phyloP scores from a whole-genome alignment of 2,113 vertebrate species.

The Cebidichthys violaceus region DNA sequence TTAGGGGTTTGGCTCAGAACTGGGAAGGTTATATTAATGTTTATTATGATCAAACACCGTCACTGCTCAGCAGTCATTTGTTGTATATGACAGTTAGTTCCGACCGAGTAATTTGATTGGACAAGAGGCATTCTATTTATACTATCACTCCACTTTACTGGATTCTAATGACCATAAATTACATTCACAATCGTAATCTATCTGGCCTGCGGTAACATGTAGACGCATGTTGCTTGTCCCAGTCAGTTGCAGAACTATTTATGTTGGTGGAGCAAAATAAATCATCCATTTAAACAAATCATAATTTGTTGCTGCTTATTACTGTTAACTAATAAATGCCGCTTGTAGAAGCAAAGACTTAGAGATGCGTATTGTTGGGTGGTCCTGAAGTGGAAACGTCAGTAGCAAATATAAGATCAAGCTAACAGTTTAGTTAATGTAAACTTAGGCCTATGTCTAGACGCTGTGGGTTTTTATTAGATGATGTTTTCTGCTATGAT shows the following conservation, averaged over 20 bases:
- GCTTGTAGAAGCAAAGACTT: neutral
- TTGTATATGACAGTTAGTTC: too few relatives aligned
- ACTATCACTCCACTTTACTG: neutral
- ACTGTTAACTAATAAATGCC: neutral
- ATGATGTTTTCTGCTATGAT: neutral
- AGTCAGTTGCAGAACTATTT: neutral
- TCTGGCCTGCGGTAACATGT: neutral
- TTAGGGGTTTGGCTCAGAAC: neutral
- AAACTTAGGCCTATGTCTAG: neutral
- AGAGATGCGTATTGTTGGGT: too few relatives aligned
- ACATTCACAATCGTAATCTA: neutral
- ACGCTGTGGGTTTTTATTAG: neutral
- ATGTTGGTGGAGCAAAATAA: neutral
- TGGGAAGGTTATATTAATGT: neutral
- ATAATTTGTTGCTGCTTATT: neutral
- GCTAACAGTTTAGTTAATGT: neutral
- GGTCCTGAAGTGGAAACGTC: too few relatives aligned
- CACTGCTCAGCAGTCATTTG: too few relatives aligned
- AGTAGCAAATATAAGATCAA: neutral
- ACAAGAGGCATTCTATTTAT: too few relatives aligned
- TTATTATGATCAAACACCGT: too few relatives aligned
- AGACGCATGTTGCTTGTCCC: neutral
- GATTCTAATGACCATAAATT: neutral
- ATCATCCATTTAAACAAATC: neutral
- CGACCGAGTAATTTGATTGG: too few relatives aligned